phyloP scores from a whole-genome alignment of 2,797 vertebrate genomes.

The Leuciscus waleckii region DNA sequence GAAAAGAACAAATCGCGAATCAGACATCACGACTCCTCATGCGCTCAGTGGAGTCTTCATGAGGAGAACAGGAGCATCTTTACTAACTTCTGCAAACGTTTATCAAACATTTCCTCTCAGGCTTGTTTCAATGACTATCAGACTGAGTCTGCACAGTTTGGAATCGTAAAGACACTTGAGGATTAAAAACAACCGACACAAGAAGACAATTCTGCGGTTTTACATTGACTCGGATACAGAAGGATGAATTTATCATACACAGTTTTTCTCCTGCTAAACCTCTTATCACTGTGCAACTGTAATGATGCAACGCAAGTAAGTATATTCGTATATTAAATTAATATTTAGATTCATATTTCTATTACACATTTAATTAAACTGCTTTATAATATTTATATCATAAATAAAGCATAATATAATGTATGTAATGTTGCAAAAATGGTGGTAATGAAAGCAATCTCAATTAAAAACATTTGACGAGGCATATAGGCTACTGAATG shows the following conservation, averaged over 20 bases:
- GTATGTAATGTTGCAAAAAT: not conserved
- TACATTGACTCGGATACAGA: not conserved
- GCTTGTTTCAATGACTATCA: not conserved
- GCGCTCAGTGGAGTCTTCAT: conserved; percentile 17
- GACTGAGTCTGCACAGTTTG: not conserved
- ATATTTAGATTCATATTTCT: not conserved
- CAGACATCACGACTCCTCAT: not conserved
- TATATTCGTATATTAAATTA: not conserved
- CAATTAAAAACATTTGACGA: not conserved
- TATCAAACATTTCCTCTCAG: conserved; percentile 15
- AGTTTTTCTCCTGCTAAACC: conserved; percentile 36
- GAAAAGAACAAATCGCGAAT: not conserved
- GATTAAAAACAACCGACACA: not conserved
- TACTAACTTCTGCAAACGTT: not conserved
- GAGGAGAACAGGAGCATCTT: conserved; percentile 40
- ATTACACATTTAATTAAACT: not conserved
- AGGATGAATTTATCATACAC: conserved; percentile 52
- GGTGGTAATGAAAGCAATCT: not conserved
- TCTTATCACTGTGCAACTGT: conserved; percentile 41
- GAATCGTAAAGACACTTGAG: not conserved
- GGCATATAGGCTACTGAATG: not conserved
- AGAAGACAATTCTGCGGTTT: not conserved
- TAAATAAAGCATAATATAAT: not conserved
- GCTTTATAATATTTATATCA: not conserved
- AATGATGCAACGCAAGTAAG: conserved; percentile 59